Base-by-base conservation (phyloP, 1,140 invertebrate genomes). In the Plectrocnemia conspersa region DNA sequence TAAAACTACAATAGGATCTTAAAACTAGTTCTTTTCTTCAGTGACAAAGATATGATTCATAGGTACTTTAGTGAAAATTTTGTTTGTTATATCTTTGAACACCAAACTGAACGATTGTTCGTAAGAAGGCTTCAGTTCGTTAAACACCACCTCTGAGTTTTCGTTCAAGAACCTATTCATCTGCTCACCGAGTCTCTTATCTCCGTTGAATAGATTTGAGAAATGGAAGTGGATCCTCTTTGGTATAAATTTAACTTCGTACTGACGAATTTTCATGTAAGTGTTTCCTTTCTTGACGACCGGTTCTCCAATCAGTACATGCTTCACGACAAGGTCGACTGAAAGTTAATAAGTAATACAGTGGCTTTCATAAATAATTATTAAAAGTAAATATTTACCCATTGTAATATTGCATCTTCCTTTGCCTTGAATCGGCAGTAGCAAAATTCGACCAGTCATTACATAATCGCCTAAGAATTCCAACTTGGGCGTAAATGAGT, bases 381-480 rank as follows among this genome's bases (percentile, higher is more conserved):
- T 10, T 44, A 33, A 38, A 42, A 59, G 38, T 50, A 45, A 16
- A 42, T 53, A 72, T 65, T 77, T 75, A 83, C 82, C 60, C 66
- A 85, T 76, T 3, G 82, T 84, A 6, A 88, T 78, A 58, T 86
- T 85, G 0, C 79, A 79, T 32, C 77, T 69, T 4, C 86, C 86
- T 50, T 78, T 74, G 25, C 86, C 85, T n/a, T 72, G 77, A 16
- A 89, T 81, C 0, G 84, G 84, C 22, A 89, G 63, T 11, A 89
- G 63, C 2, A 88, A 64, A 42, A 89, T 79, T 41, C 79, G 77
- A 21, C 86, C 86, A 16, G 78, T 76, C 64, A 87, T 74, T 38
- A 80, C 77, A 58, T 88, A 88, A 61, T 86, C 75, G 0, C 77
- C 81, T 3, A 81, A 64, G 60, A 85, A 79, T 55, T 80, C 76